Conservation (phyloP, 2,113 vertebrate genomes). For the Ranitomeya variabilis region DNA sequence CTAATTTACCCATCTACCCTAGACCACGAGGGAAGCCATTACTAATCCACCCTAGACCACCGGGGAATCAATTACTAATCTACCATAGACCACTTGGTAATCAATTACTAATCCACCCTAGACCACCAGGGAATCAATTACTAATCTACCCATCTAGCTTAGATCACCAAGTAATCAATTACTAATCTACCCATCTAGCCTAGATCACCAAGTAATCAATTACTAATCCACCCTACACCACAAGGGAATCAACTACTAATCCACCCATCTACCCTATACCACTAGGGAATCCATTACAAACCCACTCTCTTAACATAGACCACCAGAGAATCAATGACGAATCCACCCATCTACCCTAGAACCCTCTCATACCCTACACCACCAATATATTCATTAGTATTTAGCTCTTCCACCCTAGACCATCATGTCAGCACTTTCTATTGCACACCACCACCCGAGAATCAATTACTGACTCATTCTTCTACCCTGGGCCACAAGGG, state of each 20-base stretch:
- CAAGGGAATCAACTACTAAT: background rate
- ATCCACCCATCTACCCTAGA: background rate
- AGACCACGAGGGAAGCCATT: background rate
- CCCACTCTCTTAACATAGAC: background rate
- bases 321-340: background rate
- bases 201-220: background rate
- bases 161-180: background rate
- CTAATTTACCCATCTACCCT: background rate
- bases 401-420: too few relatives aligned
- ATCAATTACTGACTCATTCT: background rate
- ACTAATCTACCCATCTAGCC: background rate
- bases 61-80: too few relatives aligned
- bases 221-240: background rate
- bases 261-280: background rate
- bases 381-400: background rate
- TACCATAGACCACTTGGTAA: too few relatives aligned
- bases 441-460: background rate
- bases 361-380: background rate
- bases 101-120: background rate
- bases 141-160: background rate
- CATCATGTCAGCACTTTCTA: too few relatives aligned
- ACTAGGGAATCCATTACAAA: background rate
- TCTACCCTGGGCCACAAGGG: background rate
- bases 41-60: too few relatives aligned
- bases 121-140: background rate